These are phyloP conservation scores for Macrochelys suwanniensis DNA, from an alignment of 2,797 vertebrate genomes.

Conservation along the genomic window DNA sequence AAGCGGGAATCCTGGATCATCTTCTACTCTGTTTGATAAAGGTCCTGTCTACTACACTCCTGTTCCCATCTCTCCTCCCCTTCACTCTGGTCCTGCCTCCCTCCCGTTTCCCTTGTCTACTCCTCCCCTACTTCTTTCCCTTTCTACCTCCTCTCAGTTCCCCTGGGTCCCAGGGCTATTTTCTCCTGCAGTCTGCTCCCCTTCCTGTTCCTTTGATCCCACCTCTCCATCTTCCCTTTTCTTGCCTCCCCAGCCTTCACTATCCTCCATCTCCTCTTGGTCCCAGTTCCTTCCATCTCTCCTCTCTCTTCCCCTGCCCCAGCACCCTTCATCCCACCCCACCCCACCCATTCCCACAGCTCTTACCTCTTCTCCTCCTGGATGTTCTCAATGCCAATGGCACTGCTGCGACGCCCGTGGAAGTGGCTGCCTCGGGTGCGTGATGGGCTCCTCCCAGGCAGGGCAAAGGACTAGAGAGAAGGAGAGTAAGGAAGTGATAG, in stretches of 20 bases:
- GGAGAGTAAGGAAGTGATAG: conserved; percentile 53
- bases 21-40: background rate
- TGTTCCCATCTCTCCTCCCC: background rate
- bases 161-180: fast-evolving
- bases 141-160: background rate
- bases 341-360: background rate
- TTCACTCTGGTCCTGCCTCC: background rate
- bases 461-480: conserved; percentile 80
- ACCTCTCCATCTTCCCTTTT: background rate
- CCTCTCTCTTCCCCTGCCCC: background rate
- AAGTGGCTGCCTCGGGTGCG: conserved; percentile 76
- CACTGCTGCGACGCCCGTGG: conserved; percentile 78
- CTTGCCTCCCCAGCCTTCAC: background rate
- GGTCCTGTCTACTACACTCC: background rate
- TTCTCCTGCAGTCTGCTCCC: background rate
- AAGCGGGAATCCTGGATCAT: background rate
- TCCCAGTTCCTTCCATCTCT: background rate
- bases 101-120: background rate
- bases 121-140: background rate
- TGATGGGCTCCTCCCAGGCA: conserved; percentile 80
- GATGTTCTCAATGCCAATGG: conserved; percentile 81
- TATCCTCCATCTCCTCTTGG: background rate
- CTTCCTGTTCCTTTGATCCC: background rate
- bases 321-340: background rate
- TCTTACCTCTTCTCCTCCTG: conserved; percentile 80